Evolutionary conservation across 2,797 vertebrate genomes (phyloP).

Genomic region (Loriculus beryllinus): DNA sequence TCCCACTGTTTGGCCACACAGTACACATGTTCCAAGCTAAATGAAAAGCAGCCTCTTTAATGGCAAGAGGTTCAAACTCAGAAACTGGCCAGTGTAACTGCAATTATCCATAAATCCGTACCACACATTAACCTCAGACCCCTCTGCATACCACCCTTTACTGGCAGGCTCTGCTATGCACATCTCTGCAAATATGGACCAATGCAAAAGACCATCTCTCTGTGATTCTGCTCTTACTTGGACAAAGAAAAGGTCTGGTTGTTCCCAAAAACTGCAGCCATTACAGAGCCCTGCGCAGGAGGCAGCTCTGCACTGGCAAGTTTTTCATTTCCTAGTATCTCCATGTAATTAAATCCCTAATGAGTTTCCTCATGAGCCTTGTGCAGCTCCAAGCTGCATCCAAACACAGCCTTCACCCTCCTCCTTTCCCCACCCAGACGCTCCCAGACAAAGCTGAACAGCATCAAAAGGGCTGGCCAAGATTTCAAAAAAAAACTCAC

Average conservation of each 20-base stretch:
- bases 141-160: rapidly evolving
- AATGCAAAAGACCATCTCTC: not conserved
- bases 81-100: not conserved
- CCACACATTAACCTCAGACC: not conserved
- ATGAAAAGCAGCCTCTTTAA: not conserved
- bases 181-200: rapidly evolving
- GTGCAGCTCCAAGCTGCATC: not conserved
- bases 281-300: rapidly evolving
- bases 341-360: not conserved
- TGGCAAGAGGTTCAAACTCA: not conserved
- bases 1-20: not conserved
- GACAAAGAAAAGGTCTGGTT: not conserved
- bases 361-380: not conserved
- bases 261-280: not conserved
- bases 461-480: not conserved
- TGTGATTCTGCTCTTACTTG: not conserved
- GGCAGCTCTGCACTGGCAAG: not conserved
- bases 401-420: not conserved
- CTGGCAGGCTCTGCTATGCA: not conserved
- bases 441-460: not conserved
- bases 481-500: rapidly evolving
- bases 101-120: not conserved
- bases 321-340: not conserved
- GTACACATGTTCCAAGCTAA: not conserved
- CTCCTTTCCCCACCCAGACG: not conserved